phyloP scores from a whole-genome alignment of 2,888 invertebrate species.

The Agrypnus murinus region DNA sequence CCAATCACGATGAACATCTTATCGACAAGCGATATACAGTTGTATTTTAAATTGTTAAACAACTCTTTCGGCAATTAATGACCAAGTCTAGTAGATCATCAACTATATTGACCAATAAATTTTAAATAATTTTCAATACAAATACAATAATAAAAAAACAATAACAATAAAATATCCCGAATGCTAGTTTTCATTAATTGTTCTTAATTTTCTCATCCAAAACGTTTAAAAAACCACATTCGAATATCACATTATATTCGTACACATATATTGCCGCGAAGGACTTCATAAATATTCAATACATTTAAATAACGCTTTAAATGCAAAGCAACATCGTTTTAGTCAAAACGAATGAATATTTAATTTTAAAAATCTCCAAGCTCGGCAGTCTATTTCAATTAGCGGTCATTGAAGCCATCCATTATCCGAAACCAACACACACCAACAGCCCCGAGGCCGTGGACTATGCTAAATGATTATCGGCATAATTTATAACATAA shows the following conservation, averaged over 20 bases:
- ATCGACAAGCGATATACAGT: slow-evolving; percentile 1
- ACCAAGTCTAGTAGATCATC: no score
- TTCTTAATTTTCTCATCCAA: slow-evolving; percentile 29
- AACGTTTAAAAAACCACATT: slow-evolving; percentile 20
- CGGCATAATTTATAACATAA: slow-evolving; percentile 72
- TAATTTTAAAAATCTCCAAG: slow-evolving; percentile 45
- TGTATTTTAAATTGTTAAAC: slow-evolving; percentile 11
- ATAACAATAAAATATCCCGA: neutral
- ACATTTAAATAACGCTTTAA: slow-evolving; percentile 44
- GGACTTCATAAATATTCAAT: slow-evolving; percentile 38
- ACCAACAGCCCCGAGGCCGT: slow-evolving; percentile 58
- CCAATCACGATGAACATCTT: slow-evolving; percentile 1
- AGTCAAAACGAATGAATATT: slow-evolving; percentile 50
- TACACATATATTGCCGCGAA: slow-evolving; percentile 8
- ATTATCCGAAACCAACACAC: slow-evolving; percentile 61
- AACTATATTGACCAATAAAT: no score
- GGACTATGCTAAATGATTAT: slow-evolving; percentile 66
- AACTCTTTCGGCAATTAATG: slow-evolving; percentile 10
- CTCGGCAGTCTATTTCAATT: slow-evolving; percentile 69
- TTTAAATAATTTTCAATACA: no score
- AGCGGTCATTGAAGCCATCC: slow-evolving; percentile 64
- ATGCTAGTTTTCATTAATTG: slow-evolving; percentile 2
- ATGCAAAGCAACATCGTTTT: slow-evolving; percentile 45
- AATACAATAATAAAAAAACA: no score
- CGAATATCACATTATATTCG: slow-evolving; percentile 1